These are phyloP conservation scores for Oryzias melastigma DNA, from an alignment of 2,113 vertebrate genomes.

Conservation along the genomic window DNA sequence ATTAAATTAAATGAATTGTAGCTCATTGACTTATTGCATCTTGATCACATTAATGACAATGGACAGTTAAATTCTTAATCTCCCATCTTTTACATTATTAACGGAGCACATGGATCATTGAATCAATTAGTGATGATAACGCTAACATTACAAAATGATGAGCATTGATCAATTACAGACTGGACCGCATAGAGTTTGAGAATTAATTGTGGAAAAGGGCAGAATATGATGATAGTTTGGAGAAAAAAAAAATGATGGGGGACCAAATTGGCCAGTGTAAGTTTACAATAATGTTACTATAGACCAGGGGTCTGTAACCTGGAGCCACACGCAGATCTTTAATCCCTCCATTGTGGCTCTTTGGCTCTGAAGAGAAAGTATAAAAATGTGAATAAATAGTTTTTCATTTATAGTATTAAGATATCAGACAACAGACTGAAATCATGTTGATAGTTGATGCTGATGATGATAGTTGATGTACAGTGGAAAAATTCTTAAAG, in stretches of 20 bases:
- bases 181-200: constrained; percentile 24
- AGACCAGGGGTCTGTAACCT: too few species aligned
- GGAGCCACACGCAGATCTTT: too few species aligned
- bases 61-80: constrained; percentile 78
- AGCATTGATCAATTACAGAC: constrained; percentile 56
- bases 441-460: too few species aligned
- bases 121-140: constrained; percentile 78
- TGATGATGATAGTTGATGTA: too few species aligned
- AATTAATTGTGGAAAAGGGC: constrained; percentile 39
- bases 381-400: too few species aligned
- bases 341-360: too few species aligned
- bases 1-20: constrained; percentile 76
- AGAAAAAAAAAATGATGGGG: neutral
- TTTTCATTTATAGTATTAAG: too few species aligned
- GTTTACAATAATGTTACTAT: too few species aligned
- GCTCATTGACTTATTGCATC: constrained; percentile 70
- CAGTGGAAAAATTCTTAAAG: too few species aligned
- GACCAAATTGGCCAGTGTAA: neutral
- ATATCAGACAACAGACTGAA: too few species aligned
- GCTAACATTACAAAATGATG: constrained; percentile 71
- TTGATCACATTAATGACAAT: constrained; percentile 76
- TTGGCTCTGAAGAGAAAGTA: too few species aligned
- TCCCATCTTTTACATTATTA: constrained; percentile 69
- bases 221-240: constrained; percentile 11
- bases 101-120: constrained; percentile 69